A percentile compares a stretch with the other conserved stretches of the same genome.
phyloP scores from a whole-genome alignment of 2,113 vertebrate species.

The Talpa occidentalis region DNA sequence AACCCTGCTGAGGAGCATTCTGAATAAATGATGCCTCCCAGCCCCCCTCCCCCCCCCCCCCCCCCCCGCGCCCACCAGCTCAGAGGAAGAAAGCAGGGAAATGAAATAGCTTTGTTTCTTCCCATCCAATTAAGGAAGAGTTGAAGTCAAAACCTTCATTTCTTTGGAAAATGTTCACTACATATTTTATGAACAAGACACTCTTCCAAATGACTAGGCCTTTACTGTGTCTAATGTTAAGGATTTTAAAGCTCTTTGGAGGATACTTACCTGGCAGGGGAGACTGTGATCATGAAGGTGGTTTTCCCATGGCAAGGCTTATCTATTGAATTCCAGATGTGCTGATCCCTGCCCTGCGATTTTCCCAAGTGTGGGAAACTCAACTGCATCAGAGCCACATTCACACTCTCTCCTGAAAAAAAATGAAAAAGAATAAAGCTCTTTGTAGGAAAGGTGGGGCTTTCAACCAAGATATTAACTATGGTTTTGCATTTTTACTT shows the following conservation, averaged over 20 bases:
- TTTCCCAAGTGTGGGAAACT: too few species aligned
- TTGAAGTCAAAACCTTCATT: constrained; percentile 21
- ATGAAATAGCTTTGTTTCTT: not conserved
- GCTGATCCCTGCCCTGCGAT: too few species aligned
- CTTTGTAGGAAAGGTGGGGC: not conserved
- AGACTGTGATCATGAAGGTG: too few species aligned
- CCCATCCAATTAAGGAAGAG: not conserved
- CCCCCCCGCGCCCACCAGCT: too few species aligned
- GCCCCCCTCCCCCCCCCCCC: too few species aligned
- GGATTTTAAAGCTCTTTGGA: not conserved
- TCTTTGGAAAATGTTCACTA: constrained; percentile 24
- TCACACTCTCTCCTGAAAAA: too few species aligned
- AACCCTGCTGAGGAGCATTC: not conserved
- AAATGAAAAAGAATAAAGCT: not conserved
- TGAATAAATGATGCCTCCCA: not conserved
- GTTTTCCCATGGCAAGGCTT: too few species aligned
- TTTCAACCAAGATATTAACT: not conserved
- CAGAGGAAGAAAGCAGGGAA: not conserved
- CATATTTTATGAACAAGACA: not conserved
- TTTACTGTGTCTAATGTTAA: not conserved
- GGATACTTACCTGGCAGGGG: not conserved
- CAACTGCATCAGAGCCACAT: too few species aligned
- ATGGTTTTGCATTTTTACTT: not conserved
- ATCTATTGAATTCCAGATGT: too few species aligned
- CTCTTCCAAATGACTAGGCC: not conserved